phyloP scores from a whole-genome alignment of 2,113 vertebrate genomes.

The Illadopsis cleaveri region DNA sequence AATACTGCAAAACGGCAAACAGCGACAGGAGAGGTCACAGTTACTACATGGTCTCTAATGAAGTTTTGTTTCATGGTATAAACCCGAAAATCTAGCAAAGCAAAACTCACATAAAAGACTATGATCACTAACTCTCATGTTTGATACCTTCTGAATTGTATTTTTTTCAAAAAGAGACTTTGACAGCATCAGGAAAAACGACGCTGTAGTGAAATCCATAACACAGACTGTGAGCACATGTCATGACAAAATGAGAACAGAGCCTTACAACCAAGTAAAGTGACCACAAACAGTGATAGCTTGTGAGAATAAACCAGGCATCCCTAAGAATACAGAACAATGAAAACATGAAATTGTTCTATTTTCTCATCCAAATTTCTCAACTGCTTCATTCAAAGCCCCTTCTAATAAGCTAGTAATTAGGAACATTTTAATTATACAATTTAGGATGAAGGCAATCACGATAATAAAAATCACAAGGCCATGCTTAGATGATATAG shows the following conservation, averaged over 20 bases:
- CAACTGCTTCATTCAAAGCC: background rate
- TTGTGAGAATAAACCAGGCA: background rate
- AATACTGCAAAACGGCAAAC: background rate
- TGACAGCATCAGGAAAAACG: background rate
- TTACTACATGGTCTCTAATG: background rate
- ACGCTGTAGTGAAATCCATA: background rate
- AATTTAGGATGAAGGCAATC: background rate
- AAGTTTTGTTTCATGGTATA: slow-evolving; percentile 9
- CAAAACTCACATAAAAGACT: slow-evolving; percentile 1
- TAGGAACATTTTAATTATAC: background rate
- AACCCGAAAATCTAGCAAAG: background rate
- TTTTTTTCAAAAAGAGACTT: background rate
- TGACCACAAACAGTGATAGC: background rate
- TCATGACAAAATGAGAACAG: background rate
- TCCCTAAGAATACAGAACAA: background rate
- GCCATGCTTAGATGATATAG: background rate
- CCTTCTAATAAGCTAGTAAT: background rate
- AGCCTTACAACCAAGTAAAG: background rate
- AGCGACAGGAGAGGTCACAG: background rate
- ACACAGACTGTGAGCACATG: background rate
- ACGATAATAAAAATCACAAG: background rate
- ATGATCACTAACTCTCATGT: background rate
- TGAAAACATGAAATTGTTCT: background rate
- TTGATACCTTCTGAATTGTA: background rate
- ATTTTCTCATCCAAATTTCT: background rate